Percentiles rank a stretch among this genome's conserved stretches.
Conservation (phyloP, 2,888 invertebrate genomes). For the Phrixothrix hirtus region DNA sequence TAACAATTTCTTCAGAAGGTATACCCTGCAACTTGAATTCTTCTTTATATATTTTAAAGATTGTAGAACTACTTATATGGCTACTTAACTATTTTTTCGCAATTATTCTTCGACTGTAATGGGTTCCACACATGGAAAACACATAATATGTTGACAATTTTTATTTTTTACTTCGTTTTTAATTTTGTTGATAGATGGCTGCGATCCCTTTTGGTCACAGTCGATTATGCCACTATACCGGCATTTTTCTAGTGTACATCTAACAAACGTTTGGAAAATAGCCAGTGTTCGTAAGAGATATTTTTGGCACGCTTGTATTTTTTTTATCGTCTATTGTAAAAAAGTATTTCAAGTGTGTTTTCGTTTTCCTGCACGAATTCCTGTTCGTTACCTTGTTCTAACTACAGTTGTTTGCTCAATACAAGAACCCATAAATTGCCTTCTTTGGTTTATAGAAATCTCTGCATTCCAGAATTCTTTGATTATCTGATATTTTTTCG, state of each 20-base stretch:
- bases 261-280: slow-evolving; percentile 6
- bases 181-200: slow-evolving; percentile 3
- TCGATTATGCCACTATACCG: neutral
- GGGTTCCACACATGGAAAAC: slow-evolving; percentile 11
- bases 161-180: neutral
- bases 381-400: neutral
- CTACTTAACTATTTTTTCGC: slow-evolving; percentile 10
- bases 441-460: neutral
- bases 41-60: slow-evolving; percentile 8
- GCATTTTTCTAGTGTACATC: slow-evolving; percentile 1
- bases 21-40: slow-evolving; percentile 9
- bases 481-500: neutral
- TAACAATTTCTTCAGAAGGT: slow-evolving; percentile 11
- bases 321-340: neutral
- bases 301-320: neutral
- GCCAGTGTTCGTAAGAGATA: slow-evolving; percentile 1
- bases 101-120: slow-evolving; percentile 9
- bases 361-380: too few relatives aligned
- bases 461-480: neutral
- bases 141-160: slow-evolving; percentile 9
- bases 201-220: neutral
- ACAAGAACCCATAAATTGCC: too few relatives aligned
- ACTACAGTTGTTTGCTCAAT: neutral
- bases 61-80: slow-evolving; percentile 11
- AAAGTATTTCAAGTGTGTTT: too few relatives aligned